Evolutionary conservation across 1,140 invertebrate genomes (phyloP), one percentile per base, ranked within the genome.

Genomic region (Atopsyche davidsoni): DNA sequence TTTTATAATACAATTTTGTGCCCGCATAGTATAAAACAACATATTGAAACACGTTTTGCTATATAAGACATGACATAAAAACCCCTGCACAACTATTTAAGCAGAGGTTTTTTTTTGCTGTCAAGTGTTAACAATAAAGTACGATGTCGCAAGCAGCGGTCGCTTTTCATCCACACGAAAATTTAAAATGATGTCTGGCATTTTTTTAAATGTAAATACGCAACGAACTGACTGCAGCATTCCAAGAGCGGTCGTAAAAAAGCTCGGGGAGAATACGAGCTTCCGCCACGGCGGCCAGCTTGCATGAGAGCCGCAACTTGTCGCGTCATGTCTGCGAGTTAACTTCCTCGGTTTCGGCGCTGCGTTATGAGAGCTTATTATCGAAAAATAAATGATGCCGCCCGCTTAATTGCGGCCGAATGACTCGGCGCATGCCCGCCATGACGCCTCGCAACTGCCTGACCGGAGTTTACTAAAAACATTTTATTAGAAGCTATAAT

Each of bases 161-260:
- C n/a, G n/a, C n/a, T n/a, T n/a, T n/a, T n/a, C n/a, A n/a, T n/a
- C n/a, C n/a, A n/a, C n/a, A n/a, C n/a, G n/a, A n/a, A n/a, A n/a
- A n/a, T n/a, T n/a, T n/a, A n/a, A n/a, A n/a, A n/a, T n/a, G 40
- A 25, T 24, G 28, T 42, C 23, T 13, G 40, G 21, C 9, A 17
- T 42, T 24, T 24, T 9, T 25, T 24, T 25, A 42, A 42, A 42
- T 25, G 28, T 42, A 42, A 41, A 42, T 42, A 42, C 22, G 28
- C 24, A 42, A 42, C 19, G 17, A 42, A 25, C n/a, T 14, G 18
- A 42, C 14, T 2, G 13, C 21, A n/a, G 13, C 16, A 42, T 42
- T 24, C 40, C 21, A 23, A 24, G 24, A 42, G 28, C 28, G 40
- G 28, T 42, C 28, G 24, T 42, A 23, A 42, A 42, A 42, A 17